Conservation (phyloP, 2,113 vertebrate genomes). For the Grus americana region DNA sequence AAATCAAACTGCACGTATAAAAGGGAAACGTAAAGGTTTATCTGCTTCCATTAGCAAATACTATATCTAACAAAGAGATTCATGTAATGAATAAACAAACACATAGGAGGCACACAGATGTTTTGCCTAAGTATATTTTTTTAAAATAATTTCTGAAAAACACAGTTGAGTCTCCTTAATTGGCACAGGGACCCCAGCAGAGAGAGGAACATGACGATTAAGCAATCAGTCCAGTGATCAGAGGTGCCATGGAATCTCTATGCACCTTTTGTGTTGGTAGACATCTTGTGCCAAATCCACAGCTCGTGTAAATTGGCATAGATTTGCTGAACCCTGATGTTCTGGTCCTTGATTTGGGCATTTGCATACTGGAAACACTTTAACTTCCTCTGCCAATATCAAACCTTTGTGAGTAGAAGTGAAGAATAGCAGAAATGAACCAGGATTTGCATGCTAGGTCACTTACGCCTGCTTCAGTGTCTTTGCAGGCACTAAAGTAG, state of each 20-base stretch:
- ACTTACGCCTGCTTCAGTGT: background rate
- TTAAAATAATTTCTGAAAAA: constrained; percentile 5
- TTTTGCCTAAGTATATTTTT: background rate
- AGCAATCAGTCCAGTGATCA: background rate
- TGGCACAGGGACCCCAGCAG: background rate
- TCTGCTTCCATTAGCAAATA: constrained; percentile 22
- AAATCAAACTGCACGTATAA: constrained; percentile 24
- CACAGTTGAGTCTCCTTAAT: background rate
- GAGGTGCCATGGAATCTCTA: background rate
- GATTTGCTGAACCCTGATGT: background rate
- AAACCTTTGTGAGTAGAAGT: background rate
- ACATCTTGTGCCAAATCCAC: background rate
- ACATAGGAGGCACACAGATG: background rate
- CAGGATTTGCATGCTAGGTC: background rate
- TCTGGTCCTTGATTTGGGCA: background rate
- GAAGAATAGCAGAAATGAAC: background rate
- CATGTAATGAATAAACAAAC: constrained; percentile 33
- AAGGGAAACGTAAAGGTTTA: constrained; percentile 18
- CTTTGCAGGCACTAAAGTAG: background rate
- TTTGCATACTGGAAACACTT: background rate
- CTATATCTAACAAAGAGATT: background rate
- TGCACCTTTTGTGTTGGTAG: background rate
- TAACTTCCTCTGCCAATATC: background rate
- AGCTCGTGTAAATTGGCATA: background rate
- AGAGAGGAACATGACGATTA: background rate